A percentile compares a stretch with the other conserved stretches of the same genome.
Conservation (phyloP, 2,797 vertebrate species). For the Chrosomus eos region DNA sequence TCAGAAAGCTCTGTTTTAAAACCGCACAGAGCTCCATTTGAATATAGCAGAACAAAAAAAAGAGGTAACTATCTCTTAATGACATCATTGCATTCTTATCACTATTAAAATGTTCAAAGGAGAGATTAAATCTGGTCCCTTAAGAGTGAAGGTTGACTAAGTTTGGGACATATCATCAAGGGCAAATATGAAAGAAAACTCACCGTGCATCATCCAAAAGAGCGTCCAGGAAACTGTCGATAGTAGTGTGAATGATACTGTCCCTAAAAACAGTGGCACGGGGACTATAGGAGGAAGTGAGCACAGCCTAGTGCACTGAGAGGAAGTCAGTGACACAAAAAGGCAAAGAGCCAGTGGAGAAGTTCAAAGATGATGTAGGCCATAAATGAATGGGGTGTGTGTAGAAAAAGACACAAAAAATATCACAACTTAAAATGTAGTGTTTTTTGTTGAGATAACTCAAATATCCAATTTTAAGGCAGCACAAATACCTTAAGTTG, state of each 20-base stretch:
- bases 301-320: slow-evolving; percentile 33
- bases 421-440: no score
- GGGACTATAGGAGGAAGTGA: slow-evolving; percentile 55
- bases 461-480: background rate
- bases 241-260: slow-evolving; percentile 36
- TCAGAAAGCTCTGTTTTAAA: background rate
- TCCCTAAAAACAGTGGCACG: slow-evolving; percentile 7
- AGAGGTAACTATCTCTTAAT: background rate
- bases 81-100: background rate
- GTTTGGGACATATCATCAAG: background rate
- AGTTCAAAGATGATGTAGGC: slow-evolving; percentile 39
- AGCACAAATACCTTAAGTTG: no score
- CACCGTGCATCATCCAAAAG: slow-evolving; percentile 55
- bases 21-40: background rate
- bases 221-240: slow-evolving; percentile 18
- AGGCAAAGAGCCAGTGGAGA: slow-evolving; percentile 50
- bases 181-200: slow-evolving; percentile 29
- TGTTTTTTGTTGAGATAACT: no score
- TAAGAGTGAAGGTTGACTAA: background rate
- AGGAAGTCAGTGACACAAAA: slow-evolving; percentile 60
- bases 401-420: background rate
- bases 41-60: background rate
- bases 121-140: background rate
- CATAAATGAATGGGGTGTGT: background rate
- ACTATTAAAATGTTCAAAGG: background rate